phyloP scores from a whole-genome alignment of 2,888 invertebrate genomes.

The Temnothorax unifasciatus region DNA sequence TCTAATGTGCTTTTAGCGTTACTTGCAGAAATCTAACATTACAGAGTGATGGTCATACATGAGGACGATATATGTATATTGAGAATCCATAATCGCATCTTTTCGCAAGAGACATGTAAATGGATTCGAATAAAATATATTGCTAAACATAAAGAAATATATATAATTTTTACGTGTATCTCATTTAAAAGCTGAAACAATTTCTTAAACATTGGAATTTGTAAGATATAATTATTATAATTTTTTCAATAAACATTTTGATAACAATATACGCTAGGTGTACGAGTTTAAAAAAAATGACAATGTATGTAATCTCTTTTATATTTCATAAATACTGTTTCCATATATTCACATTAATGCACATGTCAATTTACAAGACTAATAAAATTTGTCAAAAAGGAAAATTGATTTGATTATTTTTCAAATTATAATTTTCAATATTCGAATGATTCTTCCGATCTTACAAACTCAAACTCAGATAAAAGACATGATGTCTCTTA shows the following conservation, averaged over 20 bases:
- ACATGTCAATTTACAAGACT: neutral
- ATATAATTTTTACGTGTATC: neutral
- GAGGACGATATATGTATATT: neutral
- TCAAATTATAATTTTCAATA: neutral
- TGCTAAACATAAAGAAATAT: neutral
- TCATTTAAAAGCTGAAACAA: neutral
- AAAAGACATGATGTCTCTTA: neutral
- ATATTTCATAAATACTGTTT: no score
- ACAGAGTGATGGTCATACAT: neutral
- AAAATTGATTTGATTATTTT: neutral
- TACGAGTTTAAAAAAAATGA: no score
- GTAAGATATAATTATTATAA: neutral
- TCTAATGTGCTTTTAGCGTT: conserved; percentile 26
- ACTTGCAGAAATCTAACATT: conserved; percentile 12
- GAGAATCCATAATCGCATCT: neutral
- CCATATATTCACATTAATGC: neutral
- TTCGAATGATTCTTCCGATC: neutral
- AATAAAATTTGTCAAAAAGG: neutral
- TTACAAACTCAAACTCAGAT: neutral
- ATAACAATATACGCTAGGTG: no score
- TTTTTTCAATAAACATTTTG: no score
- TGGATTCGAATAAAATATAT: neutral
- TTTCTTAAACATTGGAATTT: neutral
- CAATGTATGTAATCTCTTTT: no score
- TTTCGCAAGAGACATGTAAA: conserved; percentile 8